phyloP scores from a whole-genome alignment of 2,888 invertebrate genomes.

The Phlogophora meticulosa region DNA sequence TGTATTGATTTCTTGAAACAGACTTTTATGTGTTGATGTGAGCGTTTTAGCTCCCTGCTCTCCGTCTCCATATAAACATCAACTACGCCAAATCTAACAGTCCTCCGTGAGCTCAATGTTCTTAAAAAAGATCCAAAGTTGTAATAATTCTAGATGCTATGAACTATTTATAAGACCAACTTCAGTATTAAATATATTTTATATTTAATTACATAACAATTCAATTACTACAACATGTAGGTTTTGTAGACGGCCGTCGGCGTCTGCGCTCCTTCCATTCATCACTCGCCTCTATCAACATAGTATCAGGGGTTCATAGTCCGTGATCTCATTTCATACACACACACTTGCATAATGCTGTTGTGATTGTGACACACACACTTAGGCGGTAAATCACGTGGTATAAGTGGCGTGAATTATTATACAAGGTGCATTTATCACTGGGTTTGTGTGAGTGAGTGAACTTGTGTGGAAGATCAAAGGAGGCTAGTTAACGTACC shows the following conservation, averaged over 20 bases:
- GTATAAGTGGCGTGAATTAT: constrained; percentile 59
- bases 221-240: constrained; percentile 31
- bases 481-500: constrained; percentile 45
- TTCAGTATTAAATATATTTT: neutral
- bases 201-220: constrained; percentile 1
- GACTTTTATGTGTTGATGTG: neutral
- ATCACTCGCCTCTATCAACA: constrained; percentile 55
- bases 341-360: constrained; percentile 19
- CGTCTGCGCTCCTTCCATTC: constrained; percentile 57
- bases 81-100: too few species aligned
- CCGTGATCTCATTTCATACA: constrained; percentile 69
- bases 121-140: too few species aligned
- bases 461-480: constrained; percentile 61
- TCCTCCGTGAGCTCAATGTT: too few species aligned
- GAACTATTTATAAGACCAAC: neutral
- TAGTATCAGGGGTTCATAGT: constrained; percentile 71
- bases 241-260: constrained; percentile 17
- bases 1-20: neutral
- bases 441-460: constrained; percentile 39
- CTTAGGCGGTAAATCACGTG: constrained; percentile 50
- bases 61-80: too few species aligned
- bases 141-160: too few species aligned
- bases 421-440: constrained; percentile 54
- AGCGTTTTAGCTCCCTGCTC: too few species aligned
- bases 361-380: constrained; percentile 33